A percentile compares a stretch with the other conserved stretches of the same genome.
Evolutionary conservation across 2,797 vertebrate species (phyloP).

Genomic region (Allobates femoralis): DNA sequence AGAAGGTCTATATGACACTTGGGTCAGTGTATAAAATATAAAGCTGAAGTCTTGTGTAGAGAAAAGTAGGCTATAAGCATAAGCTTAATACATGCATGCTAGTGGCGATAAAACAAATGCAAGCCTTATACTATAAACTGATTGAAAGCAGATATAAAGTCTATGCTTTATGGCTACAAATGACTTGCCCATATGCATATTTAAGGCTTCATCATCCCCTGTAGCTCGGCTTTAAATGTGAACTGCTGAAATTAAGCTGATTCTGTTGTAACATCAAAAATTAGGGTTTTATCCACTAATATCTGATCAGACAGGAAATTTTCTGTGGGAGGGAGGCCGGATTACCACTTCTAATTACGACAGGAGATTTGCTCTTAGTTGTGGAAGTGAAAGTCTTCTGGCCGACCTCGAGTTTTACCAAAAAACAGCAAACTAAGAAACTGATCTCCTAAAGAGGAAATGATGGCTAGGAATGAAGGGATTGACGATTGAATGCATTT

Average conservation of each 20-base stretch:
- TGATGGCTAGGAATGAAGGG: neutral
- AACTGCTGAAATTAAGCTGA: conserved; percentile 74
- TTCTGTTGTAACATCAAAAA: conserved; percentile 73
- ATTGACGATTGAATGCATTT: neutral
- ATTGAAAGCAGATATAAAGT: conserved; percentile 70
- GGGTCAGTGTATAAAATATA: neutral
- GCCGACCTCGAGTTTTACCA: conserved; percentile 54
- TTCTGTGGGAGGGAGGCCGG: conserved; percentile 69
- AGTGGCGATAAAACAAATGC: conserved; percentile 57
- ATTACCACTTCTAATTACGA: conserved; percentile 73
- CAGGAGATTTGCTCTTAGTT: conserved; percentile 70
- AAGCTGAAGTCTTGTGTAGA: neutral
- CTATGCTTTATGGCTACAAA: conserved; percentile 68
- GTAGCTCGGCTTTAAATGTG: conserved; percentile 66
- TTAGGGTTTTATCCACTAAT: conserved; percentile 73
- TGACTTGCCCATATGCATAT: conserved; percentile 74
- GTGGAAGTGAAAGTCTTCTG: conserved; percentile 71
- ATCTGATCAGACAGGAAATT: conserved; percentile 76
- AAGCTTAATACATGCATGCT: conserved; percentile 1
- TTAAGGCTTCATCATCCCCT: conserved; percentile 71
- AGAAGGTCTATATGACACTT: neutral
- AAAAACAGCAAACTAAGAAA: conserved; percentile 58
- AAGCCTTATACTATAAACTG: conserved; percentile 68
- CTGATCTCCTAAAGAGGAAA: neutral
- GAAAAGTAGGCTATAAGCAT: neutral